A percentile compares a stretch with the other conserved stretches of the same genome.
These are phyloP conservation scores for Habrosyne pyritoides DNA, from an alignment of 2,888 invertebrate genomes.

Conservation along the genomic window DNA sequence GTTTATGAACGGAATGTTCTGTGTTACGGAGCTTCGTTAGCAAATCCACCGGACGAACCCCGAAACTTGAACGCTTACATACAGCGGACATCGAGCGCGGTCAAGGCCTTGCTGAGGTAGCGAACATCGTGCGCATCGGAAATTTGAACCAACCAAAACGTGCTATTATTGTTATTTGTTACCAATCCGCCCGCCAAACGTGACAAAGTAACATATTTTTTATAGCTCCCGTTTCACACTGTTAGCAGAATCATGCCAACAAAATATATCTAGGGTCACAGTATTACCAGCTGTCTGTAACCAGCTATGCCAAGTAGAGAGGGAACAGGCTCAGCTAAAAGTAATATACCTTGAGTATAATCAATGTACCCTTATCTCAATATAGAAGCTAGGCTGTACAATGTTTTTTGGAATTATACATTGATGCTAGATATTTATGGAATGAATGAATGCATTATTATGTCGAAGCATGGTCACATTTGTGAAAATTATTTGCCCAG, in stretches of 20 bases:
- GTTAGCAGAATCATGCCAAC: not conserved
- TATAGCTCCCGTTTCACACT: not conserved
- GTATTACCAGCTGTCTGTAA: too few relatives aligned
- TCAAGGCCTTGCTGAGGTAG: constrained; percentile 71
- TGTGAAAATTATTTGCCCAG: too few relatives aligned
- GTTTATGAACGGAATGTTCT: constrained; percentile 48
- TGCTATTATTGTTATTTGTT: constrained; percentile 39
- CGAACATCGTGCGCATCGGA: constrained; percentile 57
- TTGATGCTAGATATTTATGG: too few relatives aligned
- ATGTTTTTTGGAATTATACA: too few relatives aligned
- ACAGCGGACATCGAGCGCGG: constrained; percentile 49
- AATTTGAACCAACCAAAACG: constrained; percentile 46
- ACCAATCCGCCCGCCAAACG: constrained; percentile 36
- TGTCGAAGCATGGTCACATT: too few relatives aligned
- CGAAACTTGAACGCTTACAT: constrained; percentile 42
- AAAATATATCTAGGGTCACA: too few relatives aligned
- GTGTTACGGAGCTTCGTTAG: constrained; percentile 57
- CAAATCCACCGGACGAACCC: constrained; percentile 38
- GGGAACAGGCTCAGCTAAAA: not conserved
- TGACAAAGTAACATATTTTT: not conserved
- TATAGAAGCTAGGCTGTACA: too few relatives aligned
- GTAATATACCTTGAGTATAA: too few relatives aligned
- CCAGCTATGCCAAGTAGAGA: too few relatives aligned
- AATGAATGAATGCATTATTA: too few relatives aligned
- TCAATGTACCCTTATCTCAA: too few relatives aligned